Evolutionary conservation across 2,888 invertebrate genomes (phyloP).

Genomic region (Fragum fragum): DNA sequence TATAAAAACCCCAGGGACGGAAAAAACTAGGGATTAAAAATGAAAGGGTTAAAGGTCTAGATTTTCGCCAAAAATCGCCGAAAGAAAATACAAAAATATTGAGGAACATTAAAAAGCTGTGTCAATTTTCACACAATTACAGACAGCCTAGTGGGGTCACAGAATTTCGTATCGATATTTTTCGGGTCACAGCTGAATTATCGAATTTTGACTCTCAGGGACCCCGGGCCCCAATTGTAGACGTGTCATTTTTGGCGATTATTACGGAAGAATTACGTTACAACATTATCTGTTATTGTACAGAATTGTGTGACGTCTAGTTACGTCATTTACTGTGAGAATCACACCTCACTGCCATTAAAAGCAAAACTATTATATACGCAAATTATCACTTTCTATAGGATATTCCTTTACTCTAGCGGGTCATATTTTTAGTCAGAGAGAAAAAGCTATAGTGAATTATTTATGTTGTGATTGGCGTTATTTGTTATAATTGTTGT

Average conservation of each 20-base stretch:
- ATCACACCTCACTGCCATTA: neutral
- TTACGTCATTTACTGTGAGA: neutral
- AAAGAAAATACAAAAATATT: too few relatives aligned
- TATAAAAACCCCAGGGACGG: too few relatives aligned
- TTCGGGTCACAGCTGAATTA: neutral
- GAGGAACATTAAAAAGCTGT: neutral
- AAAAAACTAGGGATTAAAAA: too few relatives aligned
- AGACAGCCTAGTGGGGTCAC: neutral
- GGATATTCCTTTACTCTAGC: too few relatives aligned
- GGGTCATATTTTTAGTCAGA: too few relatives aligned
- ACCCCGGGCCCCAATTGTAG: neutral
- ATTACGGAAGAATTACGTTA: slow-evolving; percentile 3
- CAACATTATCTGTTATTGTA: neutral
- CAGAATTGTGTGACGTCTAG: neutral
- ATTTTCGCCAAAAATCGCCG: too few relatives aligned
- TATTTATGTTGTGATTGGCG: too few relatives aligned
- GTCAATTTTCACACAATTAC: neutral
- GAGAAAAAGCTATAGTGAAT: too few relatives aligned
- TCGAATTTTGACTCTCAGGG: neutral
- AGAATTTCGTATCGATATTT: neutral
- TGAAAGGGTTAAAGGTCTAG: too few relatives aligned
- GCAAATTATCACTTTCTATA: neutral
- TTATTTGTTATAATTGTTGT: too few relatives aligned
- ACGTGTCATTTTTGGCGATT: neutral
- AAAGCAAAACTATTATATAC: slow-evolving; percentile 3